Evolutionary conservation across 2,888 invertebrate genomes (phyloP), one percentile per base, ranked within the genome.

Genomic region (Leptinotarsa haldemani): DNA sequence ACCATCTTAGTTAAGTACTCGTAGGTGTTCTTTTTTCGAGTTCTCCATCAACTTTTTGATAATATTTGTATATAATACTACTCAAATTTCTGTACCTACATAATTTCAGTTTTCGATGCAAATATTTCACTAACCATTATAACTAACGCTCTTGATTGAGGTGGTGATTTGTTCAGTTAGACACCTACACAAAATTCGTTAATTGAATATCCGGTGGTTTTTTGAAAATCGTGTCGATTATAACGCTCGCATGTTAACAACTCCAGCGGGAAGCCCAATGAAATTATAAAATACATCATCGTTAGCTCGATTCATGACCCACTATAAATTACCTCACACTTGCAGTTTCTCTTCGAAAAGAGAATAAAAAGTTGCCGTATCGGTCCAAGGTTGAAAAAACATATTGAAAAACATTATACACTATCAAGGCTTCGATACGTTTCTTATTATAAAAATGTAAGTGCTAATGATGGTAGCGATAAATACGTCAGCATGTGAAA

Each of bases 221-320:
- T 74, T 67, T 73, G 72, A 77, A 71, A 69, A 71, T 74, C 72
- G 73, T 77, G 77, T 74, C 65, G 70, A 73, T 64, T 74, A 76
- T 73, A 74, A 74, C 73, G 76, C 68, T 74, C 73, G 77, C 77
- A 77, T 77, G 77, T 76, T 72, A 76, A 78, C 74, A 78, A 72
- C 67, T 74, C 68, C 78, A 69, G 78, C 76, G 70, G 78, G 78
- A 74, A 63, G 76, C 70, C 76, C 69, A 76, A 73, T 74, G 71
- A 74, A 78, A 74, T 74, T 30, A 74, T 77, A 73, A 77, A 71
- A 76, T 74, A 71, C 73, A 65, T 70, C 74, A 74, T 69, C 70
- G 67, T 73, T 77, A 61, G 47, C 16, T 52, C 40, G 47, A 58
- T 68, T 65, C 68, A 64, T 40, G 58, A 63, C 66, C 9, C 66